Conservation (phyloP, 1,140 invertebrate genomes). For the Brachionus paranguensis region DNA sequence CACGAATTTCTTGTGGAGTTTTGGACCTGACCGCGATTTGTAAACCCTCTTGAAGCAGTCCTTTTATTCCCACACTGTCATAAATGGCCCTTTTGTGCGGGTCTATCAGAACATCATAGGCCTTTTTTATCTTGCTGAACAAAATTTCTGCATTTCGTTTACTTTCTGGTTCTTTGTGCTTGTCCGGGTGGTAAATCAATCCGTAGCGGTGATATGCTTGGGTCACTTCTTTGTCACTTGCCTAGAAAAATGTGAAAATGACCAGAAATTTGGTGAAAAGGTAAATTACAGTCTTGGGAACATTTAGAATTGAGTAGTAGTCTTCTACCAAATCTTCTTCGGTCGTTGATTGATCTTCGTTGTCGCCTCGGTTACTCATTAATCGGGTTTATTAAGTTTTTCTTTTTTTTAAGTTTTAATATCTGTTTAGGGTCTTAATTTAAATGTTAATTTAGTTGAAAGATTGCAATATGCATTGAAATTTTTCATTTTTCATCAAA, state of each 20-base stretch:
- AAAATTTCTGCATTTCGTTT: slow-evolving; percentile 17
- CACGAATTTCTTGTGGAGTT: slow-evolving; percentile 84
- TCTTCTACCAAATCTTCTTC: slow-evolving; percentile 18
- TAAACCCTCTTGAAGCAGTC: slow-evolving; percentile 37
- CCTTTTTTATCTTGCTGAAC: slow-evolving; percentile 38
- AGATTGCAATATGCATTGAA: slow-evolving; percentile 3
- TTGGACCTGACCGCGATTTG: slow-evolving; percentile 70
- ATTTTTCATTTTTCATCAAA: not conserved
- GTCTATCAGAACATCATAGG: slow-evolving; percentile 37
- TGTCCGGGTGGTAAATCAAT: slow-evolving; percentile 39
- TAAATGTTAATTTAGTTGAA: not conserved
- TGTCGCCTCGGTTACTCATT: not conserved
- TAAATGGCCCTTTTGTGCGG: slow-evolving; percentile 38
- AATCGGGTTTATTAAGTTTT: not conserved
- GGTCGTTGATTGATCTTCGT: not conserved
- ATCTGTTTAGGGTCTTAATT: not conserved
- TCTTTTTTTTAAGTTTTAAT: not conserved
- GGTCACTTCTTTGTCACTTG: not conserved
- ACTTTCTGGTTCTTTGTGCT: slow-evolving; percentile 12
- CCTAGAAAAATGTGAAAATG: not conserved
- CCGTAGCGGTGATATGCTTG: slow-evolving; percentile 25
- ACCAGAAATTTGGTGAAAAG: not conserved
- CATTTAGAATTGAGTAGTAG: slow-evolving; percentile 26
- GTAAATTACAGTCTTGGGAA: slow-evolving; percentile 21
- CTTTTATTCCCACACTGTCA: slow-evolving; percentile 37